Percentiles rank a stretch among this genome's conserved stretches.
phyloP scores from a whole-genome alignment of 2,113 vertebrate genomes.

The Panthera uncia region DNA sequence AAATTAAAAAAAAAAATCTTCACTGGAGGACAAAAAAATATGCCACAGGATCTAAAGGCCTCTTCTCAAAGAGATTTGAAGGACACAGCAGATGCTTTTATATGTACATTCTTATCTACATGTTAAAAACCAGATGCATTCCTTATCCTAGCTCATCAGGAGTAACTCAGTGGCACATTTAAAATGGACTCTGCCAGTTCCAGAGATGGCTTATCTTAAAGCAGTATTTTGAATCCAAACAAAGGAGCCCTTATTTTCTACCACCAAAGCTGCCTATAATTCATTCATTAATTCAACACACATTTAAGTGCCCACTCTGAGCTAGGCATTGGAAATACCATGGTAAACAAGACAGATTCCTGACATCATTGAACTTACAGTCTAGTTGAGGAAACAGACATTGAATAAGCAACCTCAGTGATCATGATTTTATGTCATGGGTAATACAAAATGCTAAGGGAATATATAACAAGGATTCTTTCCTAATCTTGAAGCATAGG shows the following conservation, averaged over 20 bases:
- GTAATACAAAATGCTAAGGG: background rate
- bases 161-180: background rate
- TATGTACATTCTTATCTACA: background rate
- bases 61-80: background rate
- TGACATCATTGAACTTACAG: background rate
- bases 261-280: background rate
- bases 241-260: slow-evolving; percentile 18
- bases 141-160: background rate
- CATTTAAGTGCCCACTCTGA: background rate
- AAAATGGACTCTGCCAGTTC: background rate
- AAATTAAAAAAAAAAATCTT: background rate
- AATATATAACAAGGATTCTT: background rate
- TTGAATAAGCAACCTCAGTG: background rate
- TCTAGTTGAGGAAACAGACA: background rate
- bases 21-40: background rate
- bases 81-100: background rate
- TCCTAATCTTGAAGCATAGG: background rate
- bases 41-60: background rate
- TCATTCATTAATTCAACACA: background rate
- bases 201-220: background rate
- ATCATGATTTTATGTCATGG: background rate
- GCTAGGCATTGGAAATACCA: background rate
- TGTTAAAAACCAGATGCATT: background rate
- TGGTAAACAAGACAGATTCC: background rate
- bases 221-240: background rate